A percentile compares a stretch with the other conserved stretches of the same genome.
Conservation (phyloP, 2,113 vertebrate genomes). For the Dicrurus megarhynchus region DNA sequence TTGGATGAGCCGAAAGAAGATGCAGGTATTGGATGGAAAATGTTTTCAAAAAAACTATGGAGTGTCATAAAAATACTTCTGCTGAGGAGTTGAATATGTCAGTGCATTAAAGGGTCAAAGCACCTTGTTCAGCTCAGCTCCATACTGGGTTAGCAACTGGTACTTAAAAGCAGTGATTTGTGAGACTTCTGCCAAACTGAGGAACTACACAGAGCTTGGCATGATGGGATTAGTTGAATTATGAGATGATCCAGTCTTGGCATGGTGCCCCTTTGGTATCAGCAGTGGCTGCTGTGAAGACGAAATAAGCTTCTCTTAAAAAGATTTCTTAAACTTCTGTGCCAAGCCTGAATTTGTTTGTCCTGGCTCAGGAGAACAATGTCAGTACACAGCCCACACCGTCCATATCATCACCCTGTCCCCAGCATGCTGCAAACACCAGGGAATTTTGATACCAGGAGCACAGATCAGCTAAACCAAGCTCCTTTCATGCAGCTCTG, state of each 20-base stretch:
- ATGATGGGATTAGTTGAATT: not conserved
- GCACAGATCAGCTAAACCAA: not conserved
- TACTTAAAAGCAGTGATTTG: not conserved
- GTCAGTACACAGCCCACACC: not conserved
- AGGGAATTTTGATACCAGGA: not conserved
- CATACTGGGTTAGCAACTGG: not conserved
- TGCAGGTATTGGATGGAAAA: constrained; percentile 65
- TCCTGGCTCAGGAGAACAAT: not conserved
- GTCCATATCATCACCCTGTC: not conserved
- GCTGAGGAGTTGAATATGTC: not conserved
- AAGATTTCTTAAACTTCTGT: not conserved
- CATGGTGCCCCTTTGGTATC: not conserved
- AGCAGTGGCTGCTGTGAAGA: not conserved
- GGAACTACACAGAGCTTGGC: not conserved
- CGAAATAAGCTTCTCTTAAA: not conserved
- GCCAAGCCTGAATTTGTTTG: not conserved
- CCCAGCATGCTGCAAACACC: not conserved
- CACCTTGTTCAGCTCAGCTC: not conserved
- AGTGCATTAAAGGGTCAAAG: not conserved
- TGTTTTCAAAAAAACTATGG: not conserved
- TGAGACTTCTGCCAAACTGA: not conserved
- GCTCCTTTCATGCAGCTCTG: not conserved
- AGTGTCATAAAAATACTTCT: not conserved
- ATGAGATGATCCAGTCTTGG: not conserved
- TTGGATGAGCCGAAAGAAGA: constrained; percentile 56